Base-by-base conservation (phyloP, 2,888 invertebrate species). In the Caenorhabditis japonica region DNA sequence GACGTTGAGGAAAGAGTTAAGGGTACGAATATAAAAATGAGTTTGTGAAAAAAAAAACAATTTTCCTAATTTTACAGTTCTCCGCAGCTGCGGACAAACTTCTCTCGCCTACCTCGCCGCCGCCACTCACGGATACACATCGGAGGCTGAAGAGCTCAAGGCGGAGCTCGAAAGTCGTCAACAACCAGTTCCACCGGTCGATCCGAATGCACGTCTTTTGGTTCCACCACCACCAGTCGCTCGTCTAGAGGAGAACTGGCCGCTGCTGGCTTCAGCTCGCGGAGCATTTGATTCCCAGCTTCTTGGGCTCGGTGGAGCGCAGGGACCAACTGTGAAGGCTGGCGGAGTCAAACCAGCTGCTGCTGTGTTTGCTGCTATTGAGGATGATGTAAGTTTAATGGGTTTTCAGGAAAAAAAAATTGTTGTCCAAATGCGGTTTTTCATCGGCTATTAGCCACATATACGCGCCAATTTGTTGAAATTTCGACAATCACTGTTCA, bases 191-290 rank as follows among this genome's bases (percentile, higher is more conserved):
- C 94, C 94, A 0, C 92, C 92, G 58, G 90, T 93, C 0, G 92
- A 92, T 85, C 92, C 92, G 0, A 91, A 92, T 82, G 94, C 95
- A 0, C 52, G 61, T 7, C 90, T 94, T 52, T 90, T 97, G 25
- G 91, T 92, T 68, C 97, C 97, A 0, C 95, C 96, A 0, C 92
- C 93, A 17, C 97, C 97, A 0, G 92, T 96, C 52, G 92, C 55
- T 79, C 92, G 93, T 83, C 93, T 93, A n/a, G 96, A 97, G 88
- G 92, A 92, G 53, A 99, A 99, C 89, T 99, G 99, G 99, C 99
- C 99, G 0, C 89, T 96, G 10, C 90, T 99, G 23, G 95, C 96
- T 0, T 93, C 97, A 0, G 94, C 95, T n/a, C 74, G 79, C 23
- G 83, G 85, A 21, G 74, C 82, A 21, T 84, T 87, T 49, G 85